phyloP scores from a whole-genome alignment of 2,113 vertebrate species.

The Paedocypris sp. region DNA sequence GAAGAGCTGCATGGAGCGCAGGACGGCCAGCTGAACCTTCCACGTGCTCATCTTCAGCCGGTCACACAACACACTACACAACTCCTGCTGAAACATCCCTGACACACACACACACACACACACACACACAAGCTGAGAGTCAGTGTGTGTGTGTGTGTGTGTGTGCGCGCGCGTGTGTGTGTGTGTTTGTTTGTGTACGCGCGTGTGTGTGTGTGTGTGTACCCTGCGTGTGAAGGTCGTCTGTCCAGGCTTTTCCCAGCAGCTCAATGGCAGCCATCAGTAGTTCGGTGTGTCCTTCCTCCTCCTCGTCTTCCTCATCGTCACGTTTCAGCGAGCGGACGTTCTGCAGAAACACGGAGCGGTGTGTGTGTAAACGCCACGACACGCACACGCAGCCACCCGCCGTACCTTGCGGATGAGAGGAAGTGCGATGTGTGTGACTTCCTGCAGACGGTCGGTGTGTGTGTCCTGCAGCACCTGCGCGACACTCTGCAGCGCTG shows the following conservation, averaged over 20 bases:
- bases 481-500: conserved; percentile 71
- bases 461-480: conserved; percentile 74
- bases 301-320: conserved; percentile 55
- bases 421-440: conserved; percentile 79
- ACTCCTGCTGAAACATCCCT: conserved; percentile 76
- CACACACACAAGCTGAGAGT: background rate
- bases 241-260: conserved; percentile 87
- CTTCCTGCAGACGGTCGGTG: conserved; percentile 77
- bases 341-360: no score
- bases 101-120: conserved; percentile 18
- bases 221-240: conserved; percentile 74
- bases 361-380: conserved; percentile 62
- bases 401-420: conserved; percentile 84
- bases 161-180: background rate
- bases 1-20: conserved; percentile 85
- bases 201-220: background rate
- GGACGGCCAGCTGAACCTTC: conserved; percentile 84
- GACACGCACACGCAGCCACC: background rate
- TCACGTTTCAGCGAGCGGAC: conserved; percentile 49
- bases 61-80: conserved; percentile 85
- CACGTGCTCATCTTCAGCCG: conserved; percentile 85
- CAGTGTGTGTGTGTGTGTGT: background rate
- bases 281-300: conserved; percentile 75
- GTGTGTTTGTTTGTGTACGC: background rate
- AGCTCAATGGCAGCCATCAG: conserved; percentile 83